Evolutionary conservation across 2,797 vertebrate species (phyloP), one percentile per base, ranked within the genome.

Genomic region (Peromyscus aztecus): DNA sequence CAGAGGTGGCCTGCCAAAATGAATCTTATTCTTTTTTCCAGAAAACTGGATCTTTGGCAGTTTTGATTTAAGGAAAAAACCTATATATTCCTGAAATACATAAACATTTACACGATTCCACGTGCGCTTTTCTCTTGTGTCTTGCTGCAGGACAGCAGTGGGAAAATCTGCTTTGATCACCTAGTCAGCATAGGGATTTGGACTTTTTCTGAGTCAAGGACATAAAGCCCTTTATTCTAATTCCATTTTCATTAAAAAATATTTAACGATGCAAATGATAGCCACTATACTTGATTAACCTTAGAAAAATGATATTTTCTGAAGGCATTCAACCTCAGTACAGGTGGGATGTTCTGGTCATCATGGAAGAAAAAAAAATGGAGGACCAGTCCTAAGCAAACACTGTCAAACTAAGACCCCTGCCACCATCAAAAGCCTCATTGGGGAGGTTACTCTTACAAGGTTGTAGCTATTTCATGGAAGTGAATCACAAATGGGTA

Each of bases 21-120:
- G 71, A 90, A 94, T 95, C 94, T 90, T 94, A 91, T 82, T 90
- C 43, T 40, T 82, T 96, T 95, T 94, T 86, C 10, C 94, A 96
- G 94, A 91, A 95, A 91, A 91, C 43, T 43, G 27, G 43, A 90
- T 55, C n/a, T 73, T 76, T 91, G 89, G 78, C 21, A 80, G 69
- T 80, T 92, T 90, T 95, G 37, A 73, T 90, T 55, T 85, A 91
- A 91, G 94, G 78, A 94, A 95, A 90, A 92, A 90, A 76, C 89
- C 43, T 87, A 63, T 19, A 43, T 93, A 81, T 97, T 85, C n/a
- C 40, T 88, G 83, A 94, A 90, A 87, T 29, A 71, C 29, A 57
- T 34, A 87, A 63, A 71, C 8, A 82, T n/a, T 89, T 27, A 71
- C 29, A 37, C 46, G n/a, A 13, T 40, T 16, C 12, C 11, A 63